Percentiles rank a stretch among this genome's conserved stretches.
Evolutionary conservation across 2,113 vertebrate species (phyloP).

Genomic region (Sinocyclocheilus grahami): DNA sequence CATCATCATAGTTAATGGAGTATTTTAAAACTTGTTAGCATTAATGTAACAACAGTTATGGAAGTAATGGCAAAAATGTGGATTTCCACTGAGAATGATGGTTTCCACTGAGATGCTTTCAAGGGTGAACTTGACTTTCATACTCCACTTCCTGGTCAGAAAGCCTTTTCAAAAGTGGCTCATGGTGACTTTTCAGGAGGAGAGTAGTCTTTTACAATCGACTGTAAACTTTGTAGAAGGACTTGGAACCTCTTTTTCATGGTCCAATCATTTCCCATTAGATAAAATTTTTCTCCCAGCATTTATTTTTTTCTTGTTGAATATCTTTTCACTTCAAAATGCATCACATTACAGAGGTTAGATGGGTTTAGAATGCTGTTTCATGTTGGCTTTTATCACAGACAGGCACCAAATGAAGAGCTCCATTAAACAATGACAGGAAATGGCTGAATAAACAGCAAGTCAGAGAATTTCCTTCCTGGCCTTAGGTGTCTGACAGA

Average conservation of each 20-base stretch:
- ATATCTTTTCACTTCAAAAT: neutral
- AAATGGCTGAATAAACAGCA: conserved; percentile 20
- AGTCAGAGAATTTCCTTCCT: conserved; percentile 37
- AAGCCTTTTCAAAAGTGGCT: neutral
- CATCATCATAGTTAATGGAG: neutral
- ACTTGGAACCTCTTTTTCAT: neutral
- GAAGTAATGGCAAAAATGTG: no score
- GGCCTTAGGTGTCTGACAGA: neutral
- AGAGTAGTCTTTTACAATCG: neutral
- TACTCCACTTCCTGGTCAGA: neutral
- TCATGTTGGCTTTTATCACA: neutral
- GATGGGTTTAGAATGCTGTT: neutral
- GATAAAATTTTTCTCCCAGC: neutral
- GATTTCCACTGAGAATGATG: no score
- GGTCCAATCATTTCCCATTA: neutral
- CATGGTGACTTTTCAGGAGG: neutral
- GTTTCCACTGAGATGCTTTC: neutral
- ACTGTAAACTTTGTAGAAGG: neutral
- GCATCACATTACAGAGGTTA: neutral
- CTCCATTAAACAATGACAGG: conserved; percentile 38
- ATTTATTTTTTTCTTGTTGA: neutral
- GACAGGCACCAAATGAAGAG: neutral
- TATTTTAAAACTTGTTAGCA: neutral
- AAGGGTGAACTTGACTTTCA: neutral
- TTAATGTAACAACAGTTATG: no score